Base-by-base conservation (phyloP, 2,797 vertebrate genomes). In the Coluber constrictor region DNA sequence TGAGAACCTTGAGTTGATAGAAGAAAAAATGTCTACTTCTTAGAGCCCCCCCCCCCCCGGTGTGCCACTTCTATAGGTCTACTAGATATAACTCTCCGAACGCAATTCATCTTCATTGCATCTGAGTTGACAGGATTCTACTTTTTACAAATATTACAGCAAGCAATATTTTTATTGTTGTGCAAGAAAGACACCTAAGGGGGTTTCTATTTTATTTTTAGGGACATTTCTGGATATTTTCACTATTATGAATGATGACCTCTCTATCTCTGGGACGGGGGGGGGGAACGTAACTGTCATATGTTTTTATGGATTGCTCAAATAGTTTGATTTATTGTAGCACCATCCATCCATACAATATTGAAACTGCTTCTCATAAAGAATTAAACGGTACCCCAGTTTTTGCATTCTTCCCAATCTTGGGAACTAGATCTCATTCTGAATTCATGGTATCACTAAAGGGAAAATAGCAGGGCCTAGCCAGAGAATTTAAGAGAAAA, bases 91-190 rank as follows among this genome's bases (percentile, higher is more conserved):
- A 96, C 90, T 54, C 96, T 91, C 88, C 56, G 92, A 95, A 93
- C 18, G 47, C 56, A 96, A 96, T 97, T 97, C 93, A 94, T 97
- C 96, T 97, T 97, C 95, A 94, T 97, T 37, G 5, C 93, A 96
- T 96, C 95, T 93, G 92, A 95, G 94, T 86, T 86, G 95, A 96
- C 94, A 96, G 95, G 96, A 96, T 92, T 95, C 94, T 96, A 88
- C 92, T 96, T 94, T 92, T 97, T 95, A 97, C 94, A 96, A 95
- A 89, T 97, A 97, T 96, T 97, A 96, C 94, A 96, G 94, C 94
- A 94, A 96, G 93, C 91, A 96, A 92, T 97, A 96, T 96, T 97
- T 97, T 96, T 96, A 95, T 90, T 97, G 95, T 94, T 97, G 93
- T 94, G 96, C 96, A 97, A 94, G 96, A 96, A 97, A 96, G 94